Evolutionary conservation across 2,113 vertebrate genomes (phyloP), one percentile per base, ranked within the genome.

Genomic region (Crypturellus undulatus): DNA sequence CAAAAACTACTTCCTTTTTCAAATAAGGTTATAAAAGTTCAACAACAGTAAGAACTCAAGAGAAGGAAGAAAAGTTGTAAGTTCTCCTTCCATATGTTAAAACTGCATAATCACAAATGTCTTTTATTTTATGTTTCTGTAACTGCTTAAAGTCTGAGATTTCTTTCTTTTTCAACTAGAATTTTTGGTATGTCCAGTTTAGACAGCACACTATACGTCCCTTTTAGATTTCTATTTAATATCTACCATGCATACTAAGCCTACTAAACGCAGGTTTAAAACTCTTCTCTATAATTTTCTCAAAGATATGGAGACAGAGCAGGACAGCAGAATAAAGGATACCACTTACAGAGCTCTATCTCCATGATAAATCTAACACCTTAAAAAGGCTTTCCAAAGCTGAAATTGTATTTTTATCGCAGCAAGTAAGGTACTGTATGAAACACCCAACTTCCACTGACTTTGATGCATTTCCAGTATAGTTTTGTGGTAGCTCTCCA

Each of bases 231-330:
- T n/a, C 11, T 36, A 15, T 1, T 12, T 13, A 88, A 63, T 12
- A 84, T 14, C 4, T 59, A 58, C 76, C 18, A 43, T 21, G 8
- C 25, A 24, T 21, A 62, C 20, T 7, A 69, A 32, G 6, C 8
- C 14, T 58, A 10, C 22, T 54, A 49, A 40, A 52, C 11, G 30
- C 4, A 79, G 3, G 13, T 28, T 28, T 82, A 58, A 47, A 4
- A 15, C 24, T 45, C 28, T 67, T 17, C 1, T 0, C 45, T 32
- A 3, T 3, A 68, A n/a, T 68, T 63, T 26, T 32, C 12, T 47
- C 56, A 54, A 6, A 36, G 11, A 67, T 17, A 51, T 0, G 0
- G 4, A 70, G 22, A 62, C 36, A 36, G 4, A 65, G 19, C 5
- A 45, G 34, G 75, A 70, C 20, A 67, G 28, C 11, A 45, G 34